phyloP scores from a whole-genome alignment of 2,888 invertebrate species.

The Thera obeliscata region DNA sequence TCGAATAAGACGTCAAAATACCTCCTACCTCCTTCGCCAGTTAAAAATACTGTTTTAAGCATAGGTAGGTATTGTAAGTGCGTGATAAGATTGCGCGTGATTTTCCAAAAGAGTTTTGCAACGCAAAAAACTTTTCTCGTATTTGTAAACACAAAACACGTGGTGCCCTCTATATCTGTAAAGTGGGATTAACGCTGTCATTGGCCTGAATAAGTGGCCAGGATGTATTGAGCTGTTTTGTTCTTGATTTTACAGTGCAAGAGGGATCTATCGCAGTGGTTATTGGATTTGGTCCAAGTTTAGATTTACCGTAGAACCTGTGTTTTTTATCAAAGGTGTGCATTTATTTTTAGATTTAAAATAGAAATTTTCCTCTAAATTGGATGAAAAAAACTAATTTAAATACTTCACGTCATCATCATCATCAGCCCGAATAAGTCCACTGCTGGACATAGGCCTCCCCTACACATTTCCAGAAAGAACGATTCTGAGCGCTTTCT shows the following conservation, averaged over 20 bases:
- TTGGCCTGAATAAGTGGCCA: constrained; percentile 25
- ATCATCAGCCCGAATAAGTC: too few relatives aligned
- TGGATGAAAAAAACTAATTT: too few relatives aligned
- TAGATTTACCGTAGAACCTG: constrained; percentile 12
- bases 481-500: too few relatives aligned
- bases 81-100: constrained; percentile 10
- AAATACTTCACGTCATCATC: too few relatives aligned
- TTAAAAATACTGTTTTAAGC: background rate
- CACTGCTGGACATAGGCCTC: too few relatives aligned
- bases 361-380: too few relatives aligned
- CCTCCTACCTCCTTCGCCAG: background rate
- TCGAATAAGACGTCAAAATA: too few relatives aligned
- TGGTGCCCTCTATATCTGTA: constrained; percentile 38
- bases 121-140: constrained; percentile 35
- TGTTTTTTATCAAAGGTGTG: constrained; percentile 17
- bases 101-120: constrained; percentile 18
- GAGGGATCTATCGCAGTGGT: constrained; percentile 11
- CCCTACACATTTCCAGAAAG: too few relatives aligned
- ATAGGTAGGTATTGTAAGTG: background rate
- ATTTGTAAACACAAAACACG: constrained; percentile 42
- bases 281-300: constrained; percentile 28
- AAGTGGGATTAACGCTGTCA: constrained; percentile 24
- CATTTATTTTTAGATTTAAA: constrained; percentile 6
- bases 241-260: constrained; percentile 3
- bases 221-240: background rate